These are phyloP conservation scores for Lypha dubia DNA, from an alignment of 2,888 invertebrate genomes.

Conservation along the genomic window DNA sequence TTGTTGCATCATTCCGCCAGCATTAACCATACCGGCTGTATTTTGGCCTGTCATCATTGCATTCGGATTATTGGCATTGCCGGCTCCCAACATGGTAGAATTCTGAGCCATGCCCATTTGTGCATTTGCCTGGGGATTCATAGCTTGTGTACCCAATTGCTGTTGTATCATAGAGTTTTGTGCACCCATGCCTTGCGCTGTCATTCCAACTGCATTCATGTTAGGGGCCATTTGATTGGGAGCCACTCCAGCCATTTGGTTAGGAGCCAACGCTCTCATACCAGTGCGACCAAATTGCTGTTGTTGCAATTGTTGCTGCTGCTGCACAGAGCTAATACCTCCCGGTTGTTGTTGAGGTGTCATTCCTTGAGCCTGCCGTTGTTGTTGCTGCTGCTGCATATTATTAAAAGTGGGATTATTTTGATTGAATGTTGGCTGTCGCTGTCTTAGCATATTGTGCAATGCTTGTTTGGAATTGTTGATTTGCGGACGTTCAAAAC, in stretches of 20 bases:
- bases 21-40: constrained; percentile 76
- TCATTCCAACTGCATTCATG: constrained; percentile 84
- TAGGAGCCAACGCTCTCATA: constrained; percentile 82
- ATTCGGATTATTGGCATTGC: constrained; percentile 69
- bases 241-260: constrained; percentile 81
- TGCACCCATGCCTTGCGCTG: constrained; percentile 78
- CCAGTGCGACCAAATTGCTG: constrained; percentile 81
- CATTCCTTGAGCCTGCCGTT: constrained; percentile 75
- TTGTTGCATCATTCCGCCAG: constrained; percentile 81
- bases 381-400: constrained; percentile 80
- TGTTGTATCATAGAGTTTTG: constrained; percentile 80
- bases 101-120: constrained; percentile 78
- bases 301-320: constrained; percentile 81
- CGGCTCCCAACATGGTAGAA: constrained; percentile 79
- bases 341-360: constrained; percentile 74
- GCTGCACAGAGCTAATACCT: constrained; percentile 77
- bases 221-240: constrained; percentile 82
- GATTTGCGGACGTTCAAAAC: constrained; percentile 84
- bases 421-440: constrained; percentile 86
- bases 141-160: constrained; percentile 68
- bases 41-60: constrained; percentile 76
- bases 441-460: constrained; percentile 91
- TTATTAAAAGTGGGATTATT: constrained; percentile 78
- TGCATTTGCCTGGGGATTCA: constrained; percentile 73
- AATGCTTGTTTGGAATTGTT: constrained; percentile 92